Percentiles rank a stretch among this genome's conserved stretches.
These are phyloP conservation scores for Volucella inanis DNA, from an alignment of 2,888 invertebrate species.

Conservation along the genomic window DNA sequence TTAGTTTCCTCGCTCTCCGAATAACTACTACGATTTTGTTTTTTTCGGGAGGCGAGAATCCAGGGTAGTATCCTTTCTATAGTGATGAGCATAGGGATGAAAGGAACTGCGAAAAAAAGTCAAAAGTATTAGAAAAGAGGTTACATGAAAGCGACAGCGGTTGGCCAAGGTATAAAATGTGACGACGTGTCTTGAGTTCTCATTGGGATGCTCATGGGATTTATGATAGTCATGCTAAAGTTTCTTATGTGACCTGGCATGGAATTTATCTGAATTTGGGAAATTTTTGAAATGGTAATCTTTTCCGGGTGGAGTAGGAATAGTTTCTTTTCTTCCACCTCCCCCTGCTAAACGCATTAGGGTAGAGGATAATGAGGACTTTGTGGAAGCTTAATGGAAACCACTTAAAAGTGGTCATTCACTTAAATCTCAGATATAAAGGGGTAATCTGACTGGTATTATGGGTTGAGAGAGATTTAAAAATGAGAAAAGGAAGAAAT, in stretches of 20 bases:
- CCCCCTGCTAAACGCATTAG: not conserved
- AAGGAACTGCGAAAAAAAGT: not conserved
- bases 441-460: not conserved
- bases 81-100: conserved; percentile 1
- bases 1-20: conserved; percentile 40
- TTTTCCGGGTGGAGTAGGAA: conserved; percentile 24
- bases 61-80: not conserved
- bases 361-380: not conserved
- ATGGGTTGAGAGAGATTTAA: not conserved
- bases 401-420: conserved; percentile 35
- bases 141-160: conserved; percentile 39
- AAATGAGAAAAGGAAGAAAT: not conserved
- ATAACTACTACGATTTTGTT: conserved; percentile 15
- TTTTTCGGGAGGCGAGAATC: not conserved
- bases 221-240: conserved; percentile 62
- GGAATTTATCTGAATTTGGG: conserved; percentile 63
- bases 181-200: conserved; percentile 69
- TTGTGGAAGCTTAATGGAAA: conserved; percentile 33
- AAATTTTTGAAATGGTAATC: conserved; percentile 60
- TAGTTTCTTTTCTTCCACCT: conserved; percentile 8
- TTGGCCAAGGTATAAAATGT: conserved; percentile 56
- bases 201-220: conserved; percentile 64
- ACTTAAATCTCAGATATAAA: conserved; percentile 11
- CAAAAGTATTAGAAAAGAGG: conserved; percentile 10
- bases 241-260: conserved; percentile 47